phyloP scores from a whole-genome alignment of 2,797 vertebrate species.

The Carduelis carduelis region DNA sequence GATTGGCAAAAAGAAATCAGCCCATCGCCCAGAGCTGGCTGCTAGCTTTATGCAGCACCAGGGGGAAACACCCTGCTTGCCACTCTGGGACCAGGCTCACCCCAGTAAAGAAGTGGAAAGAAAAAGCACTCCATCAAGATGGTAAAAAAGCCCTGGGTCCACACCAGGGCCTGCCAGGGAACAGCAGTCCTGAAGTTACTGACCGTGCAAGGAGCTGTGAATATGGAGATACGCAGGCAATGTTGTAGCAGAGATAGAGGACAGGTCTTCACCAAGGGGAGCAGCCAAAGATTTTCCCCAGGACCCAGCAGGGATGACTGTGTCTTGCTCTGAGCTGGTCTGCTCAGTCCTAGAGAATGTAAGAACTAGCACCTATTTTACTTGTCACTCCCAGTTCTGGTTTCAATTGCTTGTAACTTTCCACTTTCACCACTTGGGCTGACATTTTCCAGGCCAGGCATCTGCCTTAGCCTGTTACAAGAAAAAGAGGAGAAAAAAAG shows the following conservation, averaged over 20 bases:
- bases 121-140: not conserved
- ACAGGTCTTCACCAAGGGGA: not conserved
- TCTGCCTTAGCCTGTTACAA: not conserved
- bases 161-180: not conserved
- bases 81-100: not conserved
- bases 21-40: not conserved
- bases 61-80: not conserved
- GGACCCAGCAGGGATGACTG: not conserved
- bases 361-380: slow-evolving; percentile 23
- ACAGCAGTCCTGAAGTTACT: not conserved
- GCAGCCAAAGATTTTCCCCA: rapidly evolving
- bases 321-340: not conserved
- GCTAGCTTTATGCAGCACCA: not conserved
- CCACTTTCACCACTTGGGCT: not conserved
- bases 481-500: not conserved
- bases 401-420: slow-evolving; percentile 40
- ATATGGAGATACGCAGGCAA: not conserved
- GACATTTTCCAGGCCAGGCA: slow-evolving; percentile 27
- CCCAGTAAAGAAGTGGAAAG: not conserved
- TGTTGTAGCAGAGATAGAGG: not conserved
- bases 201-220: not conserved
- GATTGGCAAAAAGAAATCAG: not conserved
- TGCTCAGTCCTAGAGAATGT: not conserved
- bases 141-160: not conserved
- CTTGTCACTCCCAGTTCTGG: not conserved